A percentile compares a stretch with the other conserved stretches of the same genome.
These are phyloP conservation scores for Erpobdella octoculata DNA, from an alignment of 2,888 invertebrate species.

Conservation along the genomic window DNA sequence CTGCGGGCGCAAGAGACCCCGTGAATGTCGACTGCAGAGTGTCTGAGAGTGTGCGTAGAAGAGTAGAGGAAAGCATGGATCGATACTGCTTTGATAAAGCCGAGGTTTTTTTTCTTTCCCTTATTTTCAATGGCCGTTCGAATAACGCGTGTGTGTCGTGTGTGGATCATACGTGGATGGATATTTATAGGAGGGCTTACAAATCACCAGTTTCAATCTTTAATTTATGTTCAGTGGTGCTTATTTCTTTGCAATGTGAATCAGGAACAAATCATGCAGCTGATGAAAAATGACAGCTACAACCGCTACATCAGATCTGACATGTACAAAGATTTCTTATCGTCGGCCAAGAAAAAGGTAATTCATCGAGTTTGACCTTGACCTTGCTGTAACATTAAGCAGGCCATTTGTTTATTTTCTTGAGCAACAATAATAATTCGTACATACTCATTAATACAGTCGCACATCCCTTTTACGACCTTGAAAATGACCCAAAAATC, in stretches of 20 bases:
- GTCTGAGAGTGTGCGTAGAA: conserved; percentile 59
- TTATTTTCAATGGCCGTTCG: background rate
- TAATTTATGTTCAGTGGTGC: background rate
- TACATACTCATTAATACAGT: too few relatives aligned
- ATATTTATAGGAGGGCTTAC: background rate
- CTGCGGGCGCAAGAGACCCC: conserved; percentile 85
- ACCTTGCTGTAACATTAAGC: too few relatives aligned
- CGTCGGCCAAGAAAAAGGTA: conserved; percentile 95
- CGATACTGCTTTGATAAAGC: conserved; percentile 76
- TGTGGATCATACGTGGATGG: background rate
- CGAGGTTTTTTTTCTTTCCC: conserved; percentile 63
- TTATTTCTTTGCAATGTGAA: background rate
- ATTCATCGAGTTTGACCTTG: too few relatives aligned
- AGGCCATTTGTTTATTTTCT: too few relatives aligned
- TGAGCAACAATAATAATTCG: too few relatives aligned
- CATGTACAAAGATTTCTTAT: conserved; percentile 93
- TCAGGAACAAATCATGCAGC: conserved; percentile 91
- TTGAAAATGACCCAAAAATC: too few relatives aligned
- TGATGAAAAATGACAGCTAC: conserved; percentile 99
- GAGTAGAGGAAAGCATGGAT: conserved; percentile 46
- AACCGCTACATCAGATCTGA: conserved; percentile 93
- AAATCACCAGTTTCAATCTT: too few relatives aligned
- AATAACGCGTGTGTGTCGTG: background rate
- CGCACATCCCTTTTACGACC: too few relatives aligned
- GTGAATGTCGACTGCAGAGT: conserved; percentile 93